Conservation (phyloP, 1,140 invertebrate species). For the Lordiphosa mommai region DNA sequence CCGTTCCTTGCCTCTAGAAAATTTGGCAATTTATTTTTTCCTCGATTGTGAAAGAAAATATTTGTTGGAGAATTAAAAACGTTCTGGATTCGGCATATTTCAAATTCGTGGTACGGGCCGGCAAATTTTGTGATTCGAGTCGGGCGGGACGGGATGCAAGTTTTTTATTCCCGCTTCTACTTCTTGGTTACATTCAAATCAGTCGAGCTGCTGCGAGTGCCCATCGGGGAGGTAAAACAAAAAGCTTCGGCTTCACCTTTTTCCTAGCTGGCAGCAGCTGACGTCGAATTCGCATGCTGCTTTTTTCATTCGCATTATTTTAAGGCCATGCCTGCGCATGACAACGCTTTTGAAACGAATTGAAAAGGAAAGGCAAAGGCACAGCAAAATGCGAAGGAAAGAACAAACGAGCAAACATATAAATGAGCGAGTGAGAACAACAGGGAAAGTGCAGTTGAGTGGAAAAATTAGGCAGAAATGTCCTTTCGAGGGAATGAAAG, state of each 20-base stretch:
- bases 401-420: conserved; percentile 41
- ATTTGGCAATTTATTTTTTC: no score
- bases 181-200: no score
- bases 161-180: no score
- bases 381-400: conserved; percentile 14
- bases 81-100: no score
- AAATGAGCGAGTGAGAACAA: conserved; percentile 61
- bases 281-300: conserved; percentile 11
- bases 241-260: conserved; percentile 2
- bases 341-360: conserved; percentile 65
- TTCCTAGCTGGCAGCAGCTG: conserved; percentile 10
- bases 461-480: conserved; percentile 75
- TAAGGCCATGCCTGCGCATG: conserved; percentile 48
- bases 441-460: conserved; percentile 63
- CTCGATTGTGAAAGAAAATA: no score
- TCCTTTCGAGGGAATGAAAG: conserved; percentile 45
- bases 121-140: no score
- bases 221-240: conserved; percentile 2
- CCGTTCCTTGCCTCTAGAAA: no score
- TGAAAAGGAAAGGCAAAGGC: conserved; percentile 37
- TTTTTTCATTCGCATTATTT: conserved; percentile 41
- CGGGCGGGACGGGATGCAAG: no score
- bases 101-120: no score
- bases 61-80: no score
- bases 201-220: neutral